phyloP scores from a whole-genome alignment of 2,888 invertebrate species.

The Nomada ferruginata region DNA sequence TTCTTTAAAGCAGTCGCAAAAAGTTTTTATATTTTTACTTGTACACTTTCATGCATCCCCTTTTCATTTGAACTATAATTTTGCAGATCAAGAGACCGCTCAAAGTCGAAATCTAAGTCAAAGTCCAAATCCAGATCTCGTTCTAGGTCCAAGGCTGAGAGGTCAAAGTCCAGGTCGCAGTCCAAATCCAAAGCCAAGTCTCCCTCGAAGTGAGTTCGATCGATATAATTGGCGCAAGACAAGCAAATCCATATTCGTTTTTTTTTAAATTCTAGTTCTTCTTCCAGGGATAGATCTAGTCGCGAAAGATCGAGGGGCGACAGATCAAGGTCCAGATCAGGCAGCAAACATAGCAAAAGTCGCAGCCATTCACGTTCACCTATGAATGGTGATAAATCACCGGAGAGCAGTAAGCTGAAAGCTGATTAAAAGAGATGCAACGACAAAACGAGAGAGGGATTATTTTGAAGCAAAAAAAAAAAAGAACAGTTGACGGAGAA shows the following conservation, averaged over 20 bases:
- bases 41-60: conserved; percentile 56
- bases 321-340: conserved; percentile 82
- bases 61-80: conserved; percentile 77
- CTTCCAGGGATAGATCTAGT: conserved; percentile 81
- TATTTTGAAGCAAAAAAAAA: not conserved
- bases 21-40: conserved; percentile 51
- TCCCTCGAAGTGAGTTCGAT: conserved; percentile 84
- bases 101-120: conserved; percentile 88
- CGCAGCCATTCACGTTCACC: conserved; percentile 82
- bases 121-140: conserved; percentile 88
- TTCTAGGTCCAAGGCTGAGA: conserved; percentile 86
- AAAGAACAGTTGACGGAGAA: not conserved
- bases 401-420: conserved; percentile 79
- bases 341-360: conserved; percentile 83
- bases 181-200: conserved; percentile 85
- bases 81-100: conserved; percentile 87
- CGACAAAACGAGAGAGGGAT: not conserved
- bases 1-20: conserved; percentile 36
- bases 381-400: conserved; percentile 83
- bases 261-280: conserved; percentile 38
- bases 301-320: conserved; percentile 82
- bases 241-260: conserved; percentile 41
- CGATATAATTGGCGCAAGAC: conserved; percentile 66
- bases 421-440: conserved; percentile 74
- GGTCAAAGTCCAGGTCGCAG: conserved; percentile 86